Evolutionary conservation across 2,113 vertebrate species (phyloP), one percentile per base, ranked within the genome.

Genomic region (Erythrocercus mccallii): DNA sequence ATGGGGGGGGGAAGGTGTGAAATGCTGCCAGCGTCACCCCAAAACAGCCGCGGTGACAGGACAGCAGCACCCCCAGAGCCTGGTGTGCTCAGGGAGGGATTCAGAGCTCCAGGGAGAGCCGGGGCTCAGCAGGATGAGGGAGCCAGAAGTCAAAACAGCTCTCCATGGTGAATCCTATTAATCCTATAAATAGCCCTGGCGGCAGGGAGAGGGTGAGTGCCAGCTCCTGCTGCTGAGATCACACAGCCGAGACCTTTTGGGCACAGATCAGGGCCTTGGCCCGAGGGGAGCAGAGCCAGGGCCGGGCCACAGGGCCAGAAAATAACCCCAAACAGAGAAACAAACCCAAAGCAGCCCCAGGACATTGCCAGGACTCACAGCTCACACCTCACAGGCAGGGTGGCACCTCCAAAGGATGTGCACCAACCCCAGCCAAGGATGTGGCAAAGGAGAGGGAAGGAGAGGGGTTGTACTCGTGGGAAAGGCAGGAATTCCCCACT

Each of bases 131-230:
- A 28, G 62, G 66, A 60, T 4, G 6, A 92, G 73, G 62, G 58
- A 88, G 58, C 56, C 60, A 70, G 62, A 17, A 95, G 76, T 51
- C 86, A 83, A 65, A 94, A 19, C 57, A 95, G 91, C 68, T 82
- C 82, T 82, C 70, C 73, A 18, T 4, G 71, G 40, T 6, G 83
- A 95, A 95, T 94, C 94, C 89, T 95, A 73, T 94, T 90, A 95
- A 70, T 6, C 12, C 88, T 58, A 86, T 44, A 95, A 92, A 92
- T 88, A 94, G 76, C 37, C 60, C 58, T 16, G 44, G 33, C 2
- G 18, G 83, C 80, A 42, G 30, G 38, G 48, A 40, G 27, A 77
- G 66, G 84, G 53, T 4, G n/a, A 73, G n/a, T 12, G 54, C 87
- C 74, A 72, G 83, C 45, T 83, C 83, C 51, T 54, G 3, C 10